These are phyloP conservation scores for Cossypha caffra DNA, from an alignment of 2,797 vertebrate genomes.

Conservation along the genomic window DNA sequence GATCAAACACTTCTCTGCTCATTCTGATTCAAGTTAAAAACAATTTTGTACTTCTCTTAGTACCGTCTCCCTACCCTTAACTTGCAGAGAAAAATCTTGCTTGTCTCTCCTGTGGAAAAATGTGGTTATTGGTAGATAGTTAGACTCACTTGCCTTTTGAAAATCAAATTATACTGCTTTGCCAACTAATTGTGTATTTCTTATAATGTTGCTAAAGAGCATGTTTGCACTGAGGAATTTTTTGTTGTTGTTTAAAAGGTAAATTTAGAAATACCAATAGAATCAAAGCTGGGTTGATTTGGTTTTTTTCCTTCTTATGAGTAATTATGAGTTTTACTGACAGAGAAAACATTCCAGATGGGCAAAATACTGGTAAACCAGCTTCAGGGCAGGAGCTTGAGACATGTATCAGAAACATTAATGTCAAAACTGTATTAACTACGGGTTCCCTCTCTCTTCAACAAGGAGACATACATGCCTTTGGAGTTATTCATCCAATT, in stretches of 20 bases:
- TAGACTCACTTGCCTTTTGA: neutral
- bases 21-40: neutral
- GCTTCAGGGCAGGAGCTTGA: neutral
- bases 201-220: neutral
- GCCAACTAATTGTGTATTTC: neutral
- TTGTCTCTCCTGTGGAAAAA: neutral
- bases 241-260: neutral
- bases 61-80: neutral
- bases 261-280: neutral
- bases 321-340: neutral
- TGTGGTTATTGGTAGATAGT: neutral
- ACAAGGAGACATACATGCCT: neutral
- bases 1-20: neutral
- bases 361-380: neutral
- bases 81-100: neutral
- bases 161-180: neutral
- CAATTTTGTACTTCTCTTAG: neutral
- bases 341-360: neutral
- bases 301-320: neutral
- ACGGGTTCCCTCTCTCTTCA: neutral
- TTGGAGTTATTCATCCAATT: neutral
- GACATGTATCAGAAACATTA: neutral
- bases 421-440: neutral
- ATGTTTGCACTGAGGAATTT: neutral
- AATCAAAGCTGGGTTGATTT: neutral